Evolutionary conservation across 2,113 vertebrate genomes (phyloP).

Genomic region (Octodon degus): DNA sequence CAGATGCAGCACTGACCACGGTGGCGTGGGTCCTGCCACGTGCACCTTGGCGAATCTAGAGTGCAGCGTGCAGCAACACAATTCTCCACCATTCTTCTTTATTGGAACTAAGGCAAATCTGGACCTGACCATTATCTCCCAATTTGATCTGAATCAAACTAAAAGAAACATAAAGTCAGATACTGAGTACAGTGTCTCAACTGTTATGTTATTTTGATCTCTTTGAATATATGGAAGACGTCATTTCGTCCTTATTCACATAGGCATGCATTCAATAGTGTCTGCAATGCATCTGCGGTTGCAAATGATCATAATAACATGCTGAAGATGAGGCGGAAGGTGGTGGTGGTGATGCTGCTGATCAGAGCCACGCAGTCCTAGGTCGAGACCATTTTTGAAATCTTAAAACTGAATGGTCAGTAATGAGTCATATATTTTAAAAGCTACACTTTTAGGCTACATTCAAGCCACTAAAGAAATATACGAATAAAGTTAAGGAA

Average conservation of each 20-base stretch:
- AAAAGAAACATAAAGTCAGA: slow-evolving; percentile 33
- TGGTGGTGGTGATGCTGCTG: not conserved
- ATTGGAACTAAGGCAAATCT: slow-evolving; percentile 32
- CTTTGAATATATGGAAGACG: not conserved
- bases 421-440: not conserved
- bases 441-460: not conserved
- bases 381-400: not conserved
- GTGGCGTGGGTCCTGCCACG: not conserved
- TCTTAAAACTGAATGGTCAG: not conserved
- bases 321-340: not conserved
- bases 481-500: not conserved
- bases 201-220: slow-evolving; percentile 28
- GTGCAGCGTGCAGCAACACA: not conserved
- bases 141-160: slow-evolving; percentile 13
- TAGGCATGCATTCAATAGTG: not conserved
- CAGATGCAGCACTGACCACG: not conserved
- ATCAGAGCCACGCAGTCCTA: not conserved
- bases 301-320: not conserved
- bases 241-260: not conserved
- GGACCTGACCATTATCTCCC: not conserved
- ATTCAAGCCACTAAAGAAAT: not conserved
- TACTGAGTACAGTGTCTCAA: not conserved
- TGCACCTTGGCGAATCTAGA: not conserved
- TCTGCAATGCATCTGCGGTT: not conserved
- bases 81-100: not conserved